These are phyloP conservation scores for Drosophila paulistorum DNA, from an alignment of 1,140 invertebrate species.

Conservation along the genomic window DNA sequence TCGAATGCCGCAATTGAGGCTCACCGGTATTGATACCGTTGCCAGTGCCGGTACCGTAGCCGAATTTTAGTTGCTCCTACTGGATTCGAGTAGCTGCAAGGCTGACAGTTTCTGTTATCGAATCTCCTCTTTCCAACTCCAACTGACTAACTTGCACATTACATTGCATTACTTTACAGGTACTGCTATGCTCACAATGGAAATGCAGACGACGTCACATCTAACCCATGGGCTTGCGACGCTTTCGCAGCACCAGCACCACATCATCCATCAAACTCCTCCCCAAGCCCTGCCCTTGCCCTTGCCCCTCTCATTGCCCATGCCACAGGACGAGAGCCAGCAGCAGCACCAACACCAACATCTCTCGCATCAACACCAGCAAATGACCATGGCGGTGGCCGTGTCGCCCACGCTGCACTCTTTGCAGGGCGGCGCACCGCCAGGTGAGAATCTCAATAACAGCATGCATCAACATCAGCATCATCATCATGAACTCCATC, in stretches of 20 bases:
- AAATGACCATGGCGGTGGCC: constrained; percentile 33
- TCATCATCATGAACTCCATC: constrained; percentile 32
- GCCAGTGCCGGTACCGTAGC: constrained; percentile 3
- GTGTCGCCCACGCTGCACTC: constrained; percentile 53
- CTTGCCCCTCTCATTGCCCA: constrained; percentile 27
- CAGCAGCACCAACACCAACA: constrained; percentile 48
- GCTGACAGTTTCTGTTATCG: constrained; percentile 5
- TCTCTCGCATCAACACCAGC: constrained; percentile 37
- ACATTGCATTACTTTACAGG: constrained; percentile 41
- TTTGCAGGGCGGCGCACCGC: constrained; percentile 32
- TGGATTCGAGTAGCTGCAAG: constrained; percentile 5
- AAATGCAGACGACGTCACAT: constrained; percentile 73
- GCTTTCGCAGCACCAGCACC: constrained; percentile 63
- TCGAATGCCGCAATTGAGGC: constrained; percentile 11
- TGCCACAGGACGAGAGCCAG: constrained; percentile 31
- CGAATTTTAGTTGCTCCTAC: constrained; percentile 13
- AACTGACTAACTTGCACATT: constrained; percentile 16
- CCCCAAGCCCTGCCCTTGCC: constrained; percentile 27
- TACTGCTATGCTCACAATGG: constrained; percentile 75
- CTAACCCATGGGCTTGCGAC: constrained; percentile 66
- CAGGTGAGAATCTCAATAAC: constrained; percentile 39
- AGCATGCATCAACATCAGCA: constrained; percentile 52
- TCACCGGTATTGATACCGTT: not conserved
- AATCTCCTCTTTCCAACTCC: not conserved
- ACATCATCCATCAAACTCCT: constrained; percentile 41